Evolutionary conservation across 2,888 invertebrate genomes (phyloP).

Genomic region (Coelinius sp.): DNA sequence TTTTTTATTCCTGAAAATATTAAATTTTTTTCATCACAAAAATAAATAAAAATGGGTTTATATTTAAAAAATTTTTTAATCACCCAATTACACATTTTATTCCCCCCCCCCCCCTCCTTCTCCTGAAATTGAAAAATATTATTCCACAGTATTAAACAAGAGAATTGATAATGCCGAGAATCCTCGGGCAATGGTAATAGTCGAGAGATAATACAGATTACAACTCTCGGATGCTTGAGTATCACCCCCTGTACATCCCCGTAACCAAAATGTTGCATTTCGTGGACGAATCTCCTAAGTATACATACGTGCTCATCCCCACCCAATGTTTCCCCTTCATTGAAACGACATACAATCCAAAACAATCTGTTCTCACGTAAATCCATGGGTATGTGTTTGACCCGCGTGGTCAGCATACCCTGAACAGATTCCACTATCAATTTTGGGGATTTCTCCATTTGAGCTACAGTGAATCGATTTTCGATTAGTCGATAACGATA

Average conservation of each 20-base stretch:
- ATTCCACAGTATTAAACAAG: slow-evolving; percentile 55
- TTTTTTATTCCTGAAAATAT: background rate
- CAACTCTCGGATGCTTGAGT: slow-evolving; percentile 45
- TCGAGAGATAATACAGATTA: slow-evolving; percentile 69
- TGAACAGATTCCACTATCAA: background rate
- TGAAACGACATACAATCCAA: slow-evolving; percentile 60
- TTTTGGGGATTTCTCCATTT: slow-evolving; percentile 6
- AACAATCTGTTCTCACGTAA: slow-evolving; percentile 61
- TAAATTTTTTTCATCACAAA: background rate
- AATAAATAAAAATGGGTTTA: background rate
- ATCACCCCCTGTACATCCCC: background rate
- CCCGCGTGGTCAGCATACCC: slow-evolving; percentile 56
- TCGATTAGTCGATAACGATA: slow-evolving; percentile 51
- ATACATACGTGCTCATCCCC: background rate
- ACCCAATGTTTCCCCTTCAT: slow-evolving; percentile 15
- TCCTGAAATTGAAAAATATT: slow-evolving; percentile 52
- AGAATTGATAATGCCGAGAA: slow-evolving; percentile 64
- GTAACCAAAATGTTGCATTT: slow-evolving; percentile 15
- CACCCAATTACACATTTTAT: too few relatives aligned
- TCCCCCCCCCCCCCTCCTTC: background rate
- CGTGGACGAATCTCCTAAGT: slow-evolving; percentile 17
- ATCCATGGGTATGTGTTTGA: slow-evolving; percentile 41
- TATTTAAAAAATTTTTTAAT: background rate
- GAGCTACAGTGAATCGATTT: slow-evolving; percentile 53
- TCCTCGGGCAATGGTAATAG: slow-evolving; percentile 66